Base-by-base conservation (phyloP, 2,888 invertebrate genomes). In the Idaea dimidiata region DNA sequence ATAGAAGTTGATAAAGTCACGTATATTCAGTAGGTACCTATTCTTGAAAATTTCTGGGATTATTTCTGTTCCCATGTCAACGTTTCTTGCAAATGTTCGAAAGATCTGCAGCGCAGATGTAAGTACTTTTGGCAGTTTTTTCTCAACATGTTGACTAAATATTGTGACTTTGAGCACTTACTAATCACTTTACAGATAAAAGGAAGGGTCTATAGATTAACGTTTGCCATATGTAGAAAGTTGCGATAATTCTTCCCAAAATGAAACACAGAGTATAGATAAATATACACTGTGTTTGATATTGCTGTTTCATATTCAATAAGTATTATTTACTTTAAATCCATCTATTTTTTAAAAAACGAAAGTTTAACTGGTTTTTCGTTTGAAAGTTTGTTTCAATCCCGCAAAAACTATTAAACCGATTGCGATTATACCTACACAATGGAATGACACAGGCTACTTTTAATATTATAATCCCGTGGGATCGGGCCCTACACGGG, bases 21-120 rank as follows among this genome's bases (percentile, higher is more conserved):
- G 24, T 24, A 5, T 5, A 24, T 24, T 24, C 24, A 24, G 24
- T 3, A 24, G 24, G 24, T 43, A 5, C 43, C 43, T 7, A 43
- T 43, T 43, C 10, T 43, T 10, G 14, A 43, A 43, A 43, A 8
- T 43, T 43, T 43, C 43, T 8, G 43, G 14, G 43, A 43, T 14
- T 43, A 43, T 43, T 43, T 14, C 14, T 43, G 43, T 43, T 43
- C 43, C 43, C 43, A 43, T 43, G 43, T 8, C 43, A 43, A 43
- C 43, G 43, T 43, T 43, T 8, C 43, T 43, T 43, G 43, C 43
- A 43, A 43, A 43, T 43, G 43, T 43, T 43, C 7, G 59, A 62
- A 68, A 74, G 73, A 86, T 83, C 84, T 86, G 85, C 82, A 72
- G 68, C 72, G 68, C 87, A 87, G 69, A 76, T 86, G 87, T 77